Evolutionary conservation across 2,888 invertebrate genomes (phyloP).

Genomic region (Odontocolon sp.): DNA sequence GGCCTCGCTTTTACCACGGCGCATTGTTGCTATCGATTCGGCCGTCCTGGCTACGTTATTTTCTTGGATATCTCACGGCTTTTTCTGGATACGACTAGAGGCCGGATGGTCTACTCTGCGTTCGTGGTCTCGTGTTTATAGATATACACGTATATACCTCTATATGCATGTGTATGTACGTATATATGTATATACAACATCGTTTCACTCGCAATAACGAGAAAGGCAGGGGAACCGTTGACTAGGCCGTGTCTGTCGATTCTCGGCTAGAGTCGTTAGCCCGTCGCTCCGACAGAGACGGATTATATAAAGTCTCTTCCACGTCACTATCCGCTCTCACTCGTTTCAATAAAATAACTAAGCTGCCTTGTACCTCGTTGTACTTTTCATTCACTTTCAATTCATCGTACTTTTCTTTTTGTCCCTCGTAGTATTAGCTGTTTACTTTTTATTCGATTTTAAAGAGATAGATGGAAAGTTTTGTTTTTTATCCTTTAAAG

Average conservation of each 20-base stretch:
- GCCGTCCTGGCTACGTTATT: conserved; percentile 71
- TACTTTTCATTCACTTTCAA: neutral
- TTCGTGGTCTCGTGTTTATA: neutral
- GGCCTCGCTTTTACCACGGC: conserved; percentile 73
- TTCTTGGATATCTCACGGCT: conserved; percentile 75
- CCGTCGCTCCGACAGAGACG: conserved; percentile 18
- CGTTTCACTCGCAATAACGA: conserved; percentile 35
- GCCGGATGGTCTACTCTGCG: conserved; percentile 13
- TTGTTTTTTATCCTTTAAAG: conserved; percentile 3
- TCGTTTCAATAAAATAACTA: neutral
- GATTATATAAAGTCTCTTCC: conserved; percentile 25
- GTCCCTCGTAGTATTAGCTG: no score
- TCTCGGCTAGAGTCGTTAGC: conserved; percentile 42
- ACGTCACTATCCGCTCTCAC: neutral
- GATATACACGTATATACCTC: no score
- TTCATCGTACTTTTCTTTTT: no score
- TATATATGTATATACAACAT: neutral
- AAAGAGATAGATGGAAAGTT: neutral
- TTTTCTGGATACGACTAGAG: conserved; percentile 61
- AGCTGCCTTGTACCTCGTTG: no score
- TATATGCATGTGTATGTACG: no score
- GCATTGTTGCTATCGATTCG: conserved; percentile 78
- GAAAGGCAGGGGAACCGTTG: conserved; percentile 5
- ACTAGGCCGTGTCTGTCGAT: conserved; percentile 21
- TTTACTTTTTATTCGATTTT: neutral